Conservation (phyloP, 2,113 vertebrate genomes). For the Ivindomyrus marchei region DNA sequence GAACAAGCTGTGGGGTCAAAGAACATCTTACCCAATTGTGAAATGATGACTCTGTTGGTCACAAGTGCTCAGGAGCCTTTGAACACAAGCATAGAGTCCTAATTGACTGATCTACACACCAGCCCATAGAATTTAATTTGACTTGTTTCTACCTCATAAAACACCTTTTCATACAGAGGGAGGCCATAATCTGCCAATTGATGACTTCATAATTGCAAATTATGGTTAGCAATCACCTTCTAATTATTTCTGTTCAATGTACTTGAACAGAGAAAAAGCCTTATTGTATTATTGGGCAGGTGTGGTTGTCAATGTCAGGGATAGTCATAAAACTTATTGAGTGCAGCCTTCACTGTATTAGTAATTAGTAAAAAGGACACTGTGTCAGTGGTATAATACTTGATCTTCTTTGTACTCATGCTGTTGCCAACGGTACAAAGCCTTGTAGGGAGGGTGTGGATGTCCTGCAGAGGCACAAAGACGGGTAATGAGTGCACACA, state of each 20-base stretch:
- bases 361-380: neutral
- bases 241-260: conserved; percentile 1
- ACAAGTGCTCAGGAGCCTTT: neutral
- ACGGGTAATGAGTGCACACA: neutral
- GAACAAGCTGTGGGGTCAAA: neutral
- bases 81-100: neutral
- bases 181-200: neutral
- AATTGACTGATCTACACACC: neutral
- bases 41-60: neutral
- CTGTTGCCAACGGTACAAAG: neutral
- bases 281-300: neutral
- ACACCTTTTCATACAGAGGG: neutral
- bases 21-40: neutral
- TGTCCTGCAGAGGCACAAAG: neutral
- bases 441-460: neutral
- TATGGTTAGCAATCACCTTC: neutral
- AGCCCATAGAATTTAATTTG: neutral
- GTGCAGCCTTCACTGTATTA: neutral
- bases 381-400: neutral
- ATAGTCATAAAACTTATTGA: neutral
- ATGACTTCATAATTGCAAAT: neutral
- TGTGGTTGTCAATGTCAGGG: neutral
- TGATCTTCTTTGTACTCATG: neutral
- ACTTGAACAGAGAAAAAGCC: neutral
- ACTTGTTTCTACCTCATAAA: neutral